Evolutionary conservation across 2,113 vertebrate species (phyloP).

Genomic region (Platichthys flesus): DNA sequence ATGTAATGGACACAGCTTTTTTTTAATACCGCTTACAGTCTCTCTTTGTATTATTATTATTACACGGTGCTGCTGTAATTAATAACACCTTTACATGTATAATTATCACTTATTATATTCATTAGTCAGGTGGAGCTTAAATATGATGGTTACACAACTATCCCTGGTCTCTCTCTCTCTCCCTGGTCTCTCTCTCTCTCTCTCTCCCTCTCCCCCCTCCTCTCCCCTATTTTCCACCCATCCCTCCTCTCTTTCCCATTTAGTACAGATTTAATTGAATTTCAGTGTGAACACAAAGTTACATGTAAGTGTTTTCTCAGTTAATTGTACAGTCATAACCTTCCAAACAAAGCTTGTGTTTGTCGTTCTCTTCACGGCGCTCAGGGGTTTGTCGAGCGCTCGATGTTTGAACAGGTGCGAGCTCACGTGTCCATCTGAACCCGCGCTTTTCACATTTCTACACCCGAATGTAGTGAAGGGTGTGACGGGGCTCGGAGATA

Average conservation of each 20-base stretch:
- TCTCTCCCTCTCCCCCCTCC: no score
- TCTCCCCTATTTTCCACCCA: no score
- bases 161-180: no score
- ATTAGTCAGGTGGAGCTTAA: no score
- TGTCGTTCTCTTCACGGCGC: not conserved
- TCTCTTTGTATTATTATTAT: no score
- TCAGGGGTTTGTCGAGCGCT: not conserved
- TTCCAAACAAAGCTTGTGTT: not conserved
- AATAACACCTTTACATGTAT: no score
- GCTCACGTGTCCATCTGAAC: conserved; percentile 21
- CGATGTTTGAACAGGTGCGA: conserved; percentile 55
- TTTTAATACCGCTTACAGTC: not conserved
- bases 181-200: no score
- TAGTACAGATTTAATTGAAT: no score
- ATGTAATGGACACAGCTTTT: not conserved
- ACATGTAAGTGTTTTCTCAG: not conserved
- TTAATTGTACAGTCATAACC: not conserved
- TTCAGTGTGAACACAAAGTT: not conserved
- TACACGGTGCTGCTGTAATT: no score
- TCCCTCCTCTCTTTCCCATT: no score
- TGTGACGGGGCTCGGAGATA: conserved; percentile 9
- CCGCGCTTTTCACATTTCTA: not conserved
- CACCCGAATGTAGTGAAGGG: not conserved
- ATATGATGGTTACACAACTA: no score
- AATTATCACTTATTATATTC: no score